Conservation (phyloP, 2,888 invertebrate species). For the Sesamia inferens region DNA sequence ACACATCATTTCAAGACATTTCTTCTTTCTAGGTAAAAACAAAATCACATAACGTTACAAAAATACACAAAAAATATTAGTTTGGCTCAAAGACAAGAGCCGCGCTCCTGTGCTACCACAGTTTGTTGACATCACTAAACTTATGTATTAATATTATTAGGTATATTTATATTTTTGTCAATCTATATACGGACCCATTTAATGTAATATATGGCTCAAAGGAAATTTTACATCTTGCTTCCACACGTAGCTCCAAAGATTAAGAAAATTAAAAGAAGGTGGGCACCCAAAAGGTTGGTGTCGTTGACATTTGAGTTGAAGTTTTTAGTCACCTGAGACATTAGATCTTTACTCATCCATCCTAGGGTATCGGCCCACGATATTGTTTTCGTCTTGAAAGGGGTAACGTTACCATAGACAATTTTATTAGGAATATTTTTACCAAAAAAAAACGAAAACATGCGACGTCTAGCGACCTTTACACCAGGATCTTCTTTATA, state of each 20-base stretch:
- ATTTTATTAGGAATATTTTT: background rate
- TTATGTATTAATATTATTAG: constrained; percentile 54
- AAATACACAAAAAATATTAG: constrained; percentile 21
- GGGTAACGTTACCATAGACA: background rate
- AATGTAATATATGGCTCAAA: constrained; percentile 46
- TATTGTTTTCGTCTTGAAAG: background rate
- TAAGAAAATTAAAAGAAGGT: background rate
- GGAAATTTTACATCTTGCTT: constrained; percentile 28
- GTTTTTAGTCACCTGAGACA: too few species aligned
- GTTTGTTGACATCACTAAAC: constrained; percentile 64
- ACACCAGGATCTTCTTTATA: too few species aligned
- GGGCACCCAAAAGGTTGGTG: background rate
- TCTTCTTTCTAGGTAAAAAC: constrained; percentile 20
- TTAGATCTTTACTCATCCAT: background rate
- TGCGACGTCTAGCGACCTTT: background rate
- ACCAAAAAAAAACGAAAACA: background rate
- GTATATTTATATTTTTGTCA: constrained; percentile 48
- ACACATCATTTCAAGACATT: constrained; percentile 22
- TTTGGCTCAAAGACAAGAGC: constrained; percentile 50
- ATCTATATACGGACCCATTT: constrained; percentile 54
- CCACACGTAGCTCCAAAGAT: constrained; percentile 31
- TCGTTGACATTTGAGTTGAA: constrained; percentile 1
- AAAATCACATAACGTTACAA: constrained; percentile 4
- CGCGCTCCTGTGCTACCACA: constrained; percentile 47
- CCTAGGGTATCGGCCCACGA: background rate